Evolutionary conservation across 2,888 invertebrate species (phyloP).

Genomic region (Pediacus dermestoides): DNA sequence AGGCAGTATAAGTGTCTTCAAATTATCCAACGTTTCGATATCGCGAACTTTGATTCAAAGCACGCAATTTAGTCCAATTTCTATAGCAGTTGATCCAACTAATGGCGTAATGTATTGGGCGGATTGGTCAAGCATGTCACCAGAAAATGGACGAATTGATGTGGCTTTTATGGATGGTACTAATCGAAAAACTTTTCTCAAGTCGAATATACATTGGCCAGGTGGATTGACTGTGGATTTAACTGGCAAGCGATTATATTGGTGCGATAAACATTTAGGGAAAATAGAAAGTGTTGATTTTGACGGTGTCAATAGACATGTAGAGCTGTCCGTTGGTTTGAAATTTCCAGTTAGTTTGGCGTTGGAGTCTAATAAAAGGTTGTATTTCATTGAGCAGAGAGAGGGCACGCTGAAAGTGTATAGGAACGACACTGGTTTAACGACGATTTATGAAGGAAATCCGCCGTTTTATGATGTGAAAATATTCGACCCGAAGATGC

Average conservation of each 20-base stretch:
- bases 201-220: constrained; percentile 64
- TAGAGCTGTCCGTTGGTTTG: constrained; percentile 51
- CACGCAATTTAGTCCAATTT: constrained; percentile 55
- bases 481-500: constrained; percentile 59
- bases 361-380: constrained; percentile 50
- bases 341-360: constrained; percentile 49
- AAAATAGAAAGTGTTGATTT: constrained; percentile 64
- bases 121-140: constrained; percentile 59
- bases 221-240: constrained; percentile 70
- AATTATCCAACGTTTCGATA: constrained; percentile 56
- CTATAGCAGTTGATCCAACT: constrained; percentile 63
- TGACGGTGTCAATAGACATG: constrained; percentile 53
- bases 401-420: constrained; percentile 58
- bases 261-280: constrained; percentile 70
- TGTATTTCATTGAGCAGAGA: constrained; percentile 70
- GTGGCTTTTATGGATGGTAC: constrained; percentile 72
- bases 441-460: constrained; percentile 57
- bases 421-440: constrained; percentile 47
- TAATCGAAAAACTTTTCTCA: constrained; percentile 53
- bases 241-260: constrained; percentile 57
- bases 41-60: constrained; percentile 58
- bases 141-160: constrained; percentile 59
- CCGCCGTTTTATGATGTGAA: constrained; percentile 65
- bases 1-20: constrained; percentile 66
- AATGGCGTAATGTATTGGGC: constrained; percentile 74